Evolutionary conservation across 2,888 invertebrate genomes (phyloP).

Genomic region (Spicauda simplicius): DNA sequence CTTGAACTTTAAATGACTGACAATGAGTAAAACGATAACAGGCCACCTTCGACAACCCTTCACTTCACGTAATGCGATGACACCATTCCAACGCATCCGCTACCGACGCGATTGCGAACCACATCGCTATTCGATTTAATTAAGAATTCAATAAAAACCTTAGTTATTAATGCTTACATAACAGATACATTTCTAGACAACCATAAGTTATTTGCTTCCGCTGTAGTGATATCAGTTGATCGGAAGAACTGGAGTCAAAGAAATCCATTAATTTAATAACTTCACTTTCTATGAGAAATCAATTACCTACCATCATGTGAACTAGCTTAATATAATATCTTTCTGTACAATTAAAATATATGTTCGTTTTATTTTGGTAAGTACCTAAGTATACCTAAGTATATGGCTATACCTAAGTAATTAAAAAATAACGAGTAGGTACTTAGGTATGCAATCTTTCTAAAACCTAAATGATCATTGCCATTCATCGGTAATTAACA

Average conservation of each 20-base stretch:
- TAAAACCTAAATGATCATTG: no score
- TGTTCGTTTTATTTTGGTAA: no score
- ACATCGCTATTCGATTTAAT: slow-evolving; percentile 29
- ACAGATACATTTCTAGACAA: not conserved
- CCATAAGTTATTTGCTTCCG: slow-evolving; percentile 1
- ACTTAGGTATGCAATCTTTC: no score
- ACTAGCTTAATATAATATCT: no score
- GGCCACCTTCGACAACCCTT: slow-evolving; percentile 67
- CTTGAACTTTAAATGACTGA: slow-evolving; percentile 67
- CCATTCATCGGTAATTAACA: no score
- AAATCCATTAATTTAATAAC: slow-evolving; percentile 6
- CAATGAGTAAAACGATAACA: slow-evolving; percentile 70
- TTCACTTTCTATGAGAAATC: not conserved
- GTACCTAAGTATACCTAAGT: no score
- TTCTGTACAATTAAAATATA: no score
- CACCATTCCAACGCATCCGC: slow-evolving; percentile 53
- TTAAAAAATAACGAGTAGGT: no score
- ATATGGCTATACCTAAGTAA: no score
- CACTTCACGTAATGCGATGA: slow-evolving; percentile 64
- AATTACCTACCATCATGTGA: not conserved
- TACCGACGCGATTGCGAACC: slow-evolving; percentile 39
- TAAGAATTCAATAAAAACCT: slow-evolving; percentile 18
- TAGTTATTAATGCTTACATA: slow-evolving; percentile 13
- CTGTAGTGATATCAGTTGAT: not conserved
- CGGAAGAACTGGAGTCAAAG: slow-evolving; percentile 2